Conservation (phyloP, 2,797 vertebrate genomes). For the Antrozous pallidus region DNA sequence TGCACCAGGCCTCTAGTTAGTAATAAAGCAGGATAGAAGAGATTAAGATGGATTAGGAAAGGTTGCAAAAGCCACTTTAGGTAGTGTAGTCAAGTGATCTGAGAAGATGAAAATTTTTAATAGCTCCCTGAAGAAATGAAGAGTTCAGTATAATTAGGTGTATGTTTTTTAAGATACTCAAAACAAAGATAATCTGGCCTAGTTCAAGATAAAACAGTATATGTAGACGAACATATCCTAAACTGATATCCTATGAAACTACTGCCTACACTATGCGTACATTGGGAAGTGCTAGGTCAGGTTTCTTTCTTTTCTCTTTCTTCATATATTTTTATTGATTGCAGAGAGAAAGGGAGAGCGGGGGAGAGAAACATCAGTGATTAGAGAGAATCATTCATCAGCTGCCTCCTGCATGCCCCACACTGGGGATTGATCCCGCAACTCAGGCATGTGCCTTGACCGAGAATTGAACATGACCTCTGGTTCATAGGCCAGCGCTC, state of each 20-base stretch:
- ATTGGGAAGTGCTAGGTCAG: conserved; percentile 5
- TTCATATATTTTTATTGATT: too few species aligned
- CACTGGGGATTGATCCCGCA: too few species aligned
- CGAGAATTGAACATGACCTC: too few species aligned
- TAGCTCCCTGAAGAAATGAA: conserved; percentile 4
- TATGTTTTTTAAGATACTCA: conserved; percentile 23
- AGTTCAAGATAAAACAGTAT: neutral
- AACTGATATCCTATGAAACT: conserved; percentile 16
- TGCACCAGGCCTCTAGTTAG: too few species aligned
- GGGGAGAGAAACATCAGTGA: too few species aligned
- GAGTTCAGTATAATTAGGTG: conserved; percentile 15
- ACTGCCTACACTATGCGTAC: neutral
- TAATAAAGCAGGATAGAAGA: conserved; percentile 3
- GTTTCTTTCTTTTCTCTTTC: neutral
- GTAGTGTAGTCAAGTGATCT: neutral
- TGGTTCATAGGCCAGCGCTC: too few species aligned
- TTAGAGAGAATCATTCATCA: too few species aligned
- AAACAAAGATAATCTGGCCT: conserved; percentile 21
- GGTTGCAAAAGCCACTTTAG: conserved; percentile 11
- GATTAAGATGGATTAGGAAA: neutral
- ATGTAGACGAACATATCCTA: neutral
- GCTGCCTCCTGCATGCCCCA: too few species aligned
- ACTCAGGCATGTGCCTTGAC: too few species aligned
- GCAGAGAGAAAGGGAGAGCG: too few species aligned
- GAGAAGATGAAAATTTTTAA: conserved; percentile 9